A percentile compares a stretch with the other conserved stretches of the same genome.
Conservation (phyloP, 1,140 invertebrate genomes). For the Drosophila biarmipes region DNA sequence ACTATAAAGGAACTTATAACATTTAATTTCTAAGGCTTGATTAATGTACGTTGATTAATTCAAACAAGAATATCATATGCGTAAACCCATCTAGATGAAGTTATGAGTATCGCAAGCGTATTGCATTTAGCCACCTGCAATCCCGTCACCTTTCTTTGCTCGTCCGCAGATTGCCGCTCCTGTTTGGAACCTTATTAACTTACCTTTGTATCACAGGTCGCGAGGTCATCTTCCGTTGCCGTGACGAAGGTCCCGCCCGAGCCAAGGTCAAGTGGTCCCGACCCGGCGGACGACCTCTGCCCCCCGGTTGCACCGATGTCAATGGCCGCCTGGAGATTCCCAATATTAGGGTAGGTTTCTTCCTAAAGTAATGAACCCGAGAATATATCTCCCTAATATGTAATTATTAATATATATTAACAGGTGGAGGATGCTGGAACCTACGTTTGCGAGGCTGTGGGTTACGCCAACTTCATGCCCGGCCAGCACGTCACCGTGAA, state of each 20-base stretch:
- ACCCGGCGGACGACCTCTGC: slow-evolving; percentile 89
- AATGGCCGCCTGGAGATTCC: slow-evolving; percentile 94
- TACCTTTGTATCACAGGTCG: slow-evolving; percentile 87
- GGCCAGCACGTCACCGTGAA: slow-evolving; percentile 87
- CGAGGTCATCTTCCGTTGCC: slow-evolving; percentile 96
- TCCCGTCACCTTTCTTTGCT: slow-evolving; percentile 4
- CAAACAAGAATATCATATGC: not conserved
- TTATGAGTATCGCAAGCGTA: not conserved
- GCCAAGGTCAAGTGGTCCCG: slow-evolving; percentile 91
- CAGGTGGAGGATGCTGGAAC: slow-evolving; percentile 90
- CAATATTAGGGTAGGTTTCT: slow-evolving; percentile 89
- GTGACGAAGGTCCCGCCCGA: slow-evolving; percentile 92
- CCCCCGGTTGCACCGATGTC: slow-evolving; percentile 88
- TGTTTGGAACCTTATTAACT: slow-evolving; percentile 5
- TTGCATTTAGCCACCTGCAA: slow-evolving; percentile 4
- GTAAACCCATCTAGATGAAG: not conserved
- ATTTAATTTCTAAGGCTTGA: not conserved
- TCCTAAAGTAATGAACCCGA: not conserved
- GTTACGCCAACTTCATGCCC: slow-evolving; percentile 85
- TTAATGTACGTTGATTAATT: not conserved
- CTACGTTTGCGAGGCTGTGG: slow-evolving; percentile 93
- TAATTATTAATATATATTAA: not conserved
- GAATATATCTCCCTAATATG: not conserved
- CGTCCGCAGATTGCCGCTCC: not conserved
- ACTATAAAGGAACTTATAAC: too few species aligned